phyloP scores from a whole-genome alignment of 1,140 invertebrate species.

The Caenorhabditis tropicalis region DNA sequence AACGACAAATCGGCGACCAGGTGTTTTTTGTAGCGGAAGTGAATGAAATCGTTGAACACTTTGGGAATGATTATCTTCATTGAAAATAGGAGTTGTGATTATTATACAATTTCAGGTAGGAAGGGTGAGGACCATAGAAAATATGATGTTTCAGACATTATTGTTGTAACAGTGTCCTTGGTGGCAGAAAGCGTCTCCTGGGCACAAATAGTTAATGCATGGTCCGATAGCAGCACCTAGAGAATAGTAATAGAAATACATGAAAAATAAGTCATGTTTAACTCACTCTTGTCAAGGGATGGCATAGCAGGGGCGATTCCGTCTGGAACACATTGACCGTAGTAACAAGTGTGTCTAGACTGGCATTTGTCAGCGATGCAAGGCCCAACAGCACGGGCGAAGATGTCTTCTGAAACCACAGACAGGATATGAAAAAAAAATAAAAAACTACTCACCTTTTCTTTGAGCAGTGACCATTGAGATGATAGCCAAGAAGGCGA shows the following conservation, averaged over 20 bases:
- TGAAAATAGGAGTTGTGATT: background rate
- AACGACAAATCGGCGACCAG: background rate
- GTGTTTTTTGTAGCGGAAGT: slow-evolving; percentile 7
- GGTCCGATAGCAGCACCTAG: slow-evolving; percentile 39
- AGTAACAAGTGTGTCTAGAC: slow-evolving; percentile 45
- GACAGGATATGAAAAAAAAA: too few relatives aligned
- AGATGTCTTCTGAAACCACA: slow-evolving; percentile 42
- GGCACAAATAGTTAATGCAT: slow-evolving; percentile 43
- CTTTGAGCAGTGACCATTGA: background rate
- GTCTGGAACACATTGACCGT: slow-evolving; percentile 47
- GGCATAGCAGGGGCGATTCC: slow-evolving; percentile 47
- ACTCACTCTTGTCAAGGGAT: slow-evolving; percentile 21
- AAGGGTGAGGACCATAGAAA: background rate
- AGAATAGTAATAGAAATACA: background rate
- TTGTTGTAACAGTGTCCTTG: slow-evolving; percentile 37
- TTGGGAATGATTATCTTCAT: background rate
- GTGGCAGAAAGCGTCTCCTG: slow-evolving; percentile 41
- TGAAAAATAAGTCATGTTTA: background rate
- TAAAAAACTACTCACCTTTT: slow-evolving; percentile 41
- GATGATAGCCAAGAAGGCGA: background rate
- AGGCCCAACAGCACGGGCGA: slow-evolving; percentile 45
- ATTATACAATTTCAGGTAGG: background rate
- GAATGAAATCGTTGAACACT: background rate
- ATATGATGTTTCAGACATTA: background rate
- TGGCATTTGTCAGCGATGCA: slow-evolving; percentile 51